Evolutionary conservation across 2,113 vertebrate species (phyloP), one percentile per base, ranked within the genome.

Genomic region (Synchiropus splendidus): DNA sequence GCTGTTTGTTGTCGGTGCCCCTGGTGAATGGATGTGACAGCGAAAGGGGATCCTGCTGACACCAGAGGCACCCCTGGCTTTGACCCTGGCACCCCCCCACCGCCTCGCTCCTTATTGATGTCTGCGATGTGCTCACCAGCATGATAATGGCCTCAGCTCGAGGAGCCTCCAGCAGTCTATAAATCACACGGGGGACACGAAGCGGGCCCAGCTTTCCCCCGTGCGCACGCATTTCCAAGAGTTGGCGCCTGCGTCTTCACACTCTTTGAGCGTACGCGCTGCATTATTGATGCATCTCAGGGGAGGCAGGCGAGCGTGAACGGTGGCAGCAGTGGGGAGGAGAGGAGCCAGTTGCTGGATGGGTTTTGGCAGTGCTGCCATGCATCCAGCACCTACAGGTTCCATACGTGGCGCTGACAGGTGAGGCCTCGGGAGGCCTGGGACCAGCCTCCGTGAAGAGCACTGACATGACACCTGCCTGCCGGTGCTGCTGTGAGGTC

Each of bases 221-320:
- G 66, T 48, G 15, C 39, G 48, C 45, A 31, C 45, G 58, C 39
- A 36, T 61, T 53, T 21, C 45, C 39, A 31, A 27, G 42, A 51
- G 49, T 8, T 37, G 52, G 52, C 48, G 45, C 59, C 48, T 64
- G 48, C 56, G 54, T 58, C 39, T 46, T 17, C 39, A 34, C 13
- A 6, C 39, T 42, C 36, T 58, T 48, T 12, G 40, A 57, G 58
- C 54, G 54, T 64, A 45, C 46, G 62, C 16, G 21, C 36, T 84
- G 61, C 76, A 83, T 77, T 80, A 83, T 82, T 84, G 76, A 82
- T 81, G 69, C 46, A 36, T 67, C 55, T 54, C 36, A 42, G 73
- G 73, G 76, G 76, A 79, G 58, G 57, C 53, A 77, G 75, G 67
- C 74, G 69, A 73, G 74, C 60, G 55, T 51, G 70, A 78, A 67